These are phyloP conservation scores for Alexandromys fortis DNA, from an alignment of 2,113 vertebrate genomes.

Conservation along the genomic window DNA sequence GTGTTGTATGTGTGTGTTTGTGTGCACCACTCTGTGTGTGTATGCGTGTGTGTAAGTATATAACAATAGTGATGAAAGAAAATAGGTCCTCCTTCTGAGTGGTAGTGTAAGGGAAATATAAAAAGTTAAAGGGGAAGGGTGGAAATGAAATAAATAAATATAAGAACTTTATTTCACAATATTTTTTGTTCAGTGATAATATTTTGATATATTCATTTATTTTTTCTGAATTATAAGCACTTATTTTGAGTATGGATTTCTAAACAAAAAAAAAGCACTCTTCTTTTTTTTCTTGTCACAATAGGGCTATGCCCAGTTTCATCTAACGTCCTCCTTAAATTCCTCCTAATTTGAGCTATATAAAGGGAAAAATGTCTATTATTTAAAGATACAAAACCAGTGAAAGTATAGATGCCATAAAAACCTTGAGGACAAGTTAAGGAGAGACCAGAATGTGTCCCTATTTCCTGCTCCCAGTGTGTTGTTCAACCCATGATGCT, in stretches of 20 bases:
- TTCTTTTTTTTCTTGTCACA: neutral
- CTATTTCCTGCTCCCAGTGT: neutral
- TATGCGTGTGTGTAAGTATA: neutral
- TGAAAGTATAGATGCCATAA: neutral
- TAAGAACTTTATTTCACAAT: neutral
- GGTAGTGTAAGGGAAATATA: neutral
- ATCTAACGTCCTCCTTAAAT: neutral
- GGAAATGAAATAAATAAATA: neutral
- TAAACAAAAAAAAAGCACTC: neutral
- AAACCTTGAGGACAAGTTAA: neutral
- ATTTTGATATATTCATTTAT: neutral
- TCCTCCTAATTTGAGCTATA: neutral
- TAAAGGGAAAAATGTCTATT: neutral
- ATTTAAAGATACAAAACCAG: neutral
- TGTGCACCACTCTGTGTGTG: neutral
- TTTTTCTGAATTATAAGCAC: neutral
- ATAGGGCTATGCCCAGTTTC: rapidly evolving
- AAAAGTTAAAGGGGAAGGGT: neutral
- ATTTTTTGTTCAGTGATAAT: neutral
- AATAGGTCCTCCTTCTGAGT: neutral
- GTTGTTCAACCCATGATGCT: neutral
- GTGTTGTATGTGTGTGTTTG: neutral
- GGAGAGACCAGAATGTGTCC: rapidly evolving
- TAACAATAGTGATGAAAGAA: neutral
- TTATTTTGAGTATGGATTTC: neutral